Percentiles rank a stretch among this genome's conserved stretches.
These are phyloP conservation scores for Heliconius congener DNA, from an alignment of 1,140 invertebrate genomes.

Conservation along the genomic window DNA sequence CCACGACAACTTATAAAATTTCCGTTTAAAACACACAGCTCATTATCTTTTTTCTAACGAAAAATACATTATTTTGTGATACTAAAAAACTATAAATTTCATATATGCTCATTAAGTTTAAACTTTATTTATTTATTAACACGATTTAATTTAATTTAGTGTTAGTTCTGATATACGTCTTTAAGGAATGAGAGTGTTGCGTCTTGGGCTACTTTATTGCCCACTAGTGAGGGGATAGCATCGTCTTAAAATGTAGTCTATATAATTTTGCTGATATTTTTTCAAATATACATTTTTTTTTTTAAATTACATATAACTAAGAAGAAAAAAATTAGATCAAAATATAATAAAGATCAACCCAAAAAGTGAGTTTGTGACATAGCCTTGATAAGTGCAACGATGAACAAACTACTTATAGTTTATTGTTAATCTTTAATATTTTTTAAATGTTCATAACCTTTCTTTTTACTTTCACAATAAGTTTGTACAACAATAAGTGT, in stretches of 20 bases:
- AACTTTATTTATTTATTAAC: conserved; percentile 45
- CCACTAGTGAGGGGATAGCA: conserved; percentile 56
- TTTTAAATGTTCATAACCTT: no score
- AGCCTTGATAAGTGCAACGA: no score
- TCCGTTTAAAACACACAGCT: conserved; percentile 75
- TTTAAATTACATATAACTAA: no score
- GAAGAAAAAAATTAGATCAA: no score
- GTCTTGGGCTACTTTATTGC: conserved; percentile 76
- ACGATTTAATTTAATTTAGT: conserved; percentile 48
- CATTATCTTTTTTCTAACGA: conserved; percentile 79
- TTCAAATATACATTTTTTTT: no score
- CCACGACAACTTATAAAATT: conserved; percentile 72
- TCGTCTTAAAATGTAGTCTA: conserved; percentile 32
- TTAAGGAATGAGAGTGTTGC: conserved; percentile 39
- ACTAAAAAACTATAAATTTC: conserved; percentile 42
- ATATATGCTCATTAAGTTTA: conserved; percentile 27
- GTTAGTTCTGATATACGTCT: conserved; percentile 46
- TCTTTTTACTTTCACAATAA: no score
- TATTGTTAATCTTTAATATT: no score
- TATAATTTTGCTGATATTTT: conserved; percentile 31
- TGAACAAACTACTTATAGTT: no score
- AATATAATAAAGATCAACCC: no score
- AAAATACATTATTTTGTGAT: conserved; percentile 56
- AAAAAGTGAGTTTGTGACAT: no score
- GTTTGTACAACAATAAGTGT: no score